Evolutionary conservation across 2,888 invertebrate species (phyloP).

Genomic region (Boloria euphrosyne): DNA sequence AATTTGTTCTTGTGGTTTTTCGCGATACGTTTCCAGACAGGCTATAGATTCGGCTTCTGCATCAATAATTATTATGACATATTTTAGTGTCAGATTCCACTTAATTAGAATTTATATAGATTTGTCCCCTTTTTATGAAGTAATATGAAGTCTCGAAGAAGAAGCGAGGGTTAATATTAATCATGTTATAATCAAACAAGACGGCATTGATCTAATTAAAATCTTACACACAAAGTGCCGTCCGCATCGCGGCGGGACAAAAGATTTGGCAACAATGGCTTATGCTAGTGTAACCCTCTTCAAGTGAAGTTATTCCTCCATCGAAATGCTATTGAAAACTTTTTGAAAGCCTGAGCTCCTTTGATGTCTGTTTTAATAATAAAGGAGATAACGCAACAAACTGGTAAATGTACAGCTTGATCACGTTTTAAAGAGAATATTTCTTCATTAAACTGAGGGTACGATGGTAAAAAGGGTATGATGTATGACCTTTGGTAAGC

Average conservation of each 20-base stretch:
- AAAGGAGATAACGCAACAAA: constrained; percentile 31
- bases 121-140: no score
- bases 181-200: neutral
- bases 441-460: neutral
- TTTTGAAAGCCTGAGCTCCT: constrained; percentile 37
- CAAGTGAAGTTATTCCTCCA: constrained; percentile 34
- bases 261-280: constrained; percentile 34
- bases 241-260: constrained; percentile 24
- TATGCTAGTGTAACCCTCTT: constrained; percentile 31
- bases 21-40: no score
- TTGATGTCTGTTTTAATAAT: constrained; percentile 39
- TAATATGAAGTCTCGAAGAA: no score
- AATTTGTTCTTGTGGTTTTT: no score
- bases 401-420: constrained; percentile 1
- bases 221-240: constrained; percentile 26
- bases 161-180: neutral
- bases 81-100: no score
- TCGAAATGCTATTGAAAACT: constrained; percentile 39
- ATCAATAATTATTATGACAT: no score
- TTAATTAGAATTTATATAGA: no score
- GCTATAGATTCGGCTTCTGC: no score
- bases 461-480: neutral
- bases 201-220: constrained; percentile 30
- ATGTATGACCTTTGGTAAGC: no score
- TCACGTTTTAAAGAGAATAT: constrained; percentile 1